Percentiles rank a stretch among this genome's conserved stretches.
Evolutionary conservation across 2,113 vertebrate genomes (phyloP).

Genomic region (Dolichallabes microphthalmus): DNA sequence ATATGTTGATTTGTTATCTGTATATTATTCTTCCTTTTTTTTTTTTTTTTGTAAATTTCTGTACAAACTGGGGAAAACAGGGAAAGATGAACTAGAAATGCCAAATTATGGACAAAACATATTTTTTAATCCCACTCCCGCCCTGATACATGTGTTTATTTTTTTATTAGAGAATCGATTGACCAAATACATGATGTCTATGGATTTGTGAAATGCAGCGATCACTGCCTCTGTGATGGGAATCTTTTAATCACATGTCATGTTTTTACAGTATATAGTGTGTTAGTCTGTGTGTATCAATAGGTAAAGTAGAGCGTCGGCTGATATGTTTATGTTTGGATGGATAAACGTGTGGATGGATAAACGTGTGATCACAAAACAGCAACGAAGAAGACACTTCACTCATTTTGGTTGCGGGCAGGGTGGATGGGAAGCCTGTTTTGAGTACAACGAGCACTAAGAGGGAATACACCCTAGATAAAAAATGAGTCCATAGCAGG

Average conservation of each 20-base stretch:
- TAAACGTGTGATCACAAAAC: background rate
- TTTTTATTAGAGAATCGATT: constrained; percentile 5
- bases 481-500: background rate
- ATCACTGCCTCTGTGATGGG: constrained; percentile 26
- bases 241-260: background rate
- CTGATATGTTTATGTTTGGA: background rate
- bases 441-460: background rate
- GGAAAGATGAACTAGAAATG: background rate
- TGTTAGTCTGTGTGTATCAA: background rate
- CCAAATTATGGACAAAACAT: constrained; percentile 6
- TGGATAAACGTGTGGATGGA: background rate
- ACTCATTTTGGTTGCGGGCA: background rate
- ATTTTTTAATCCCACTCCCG: constrained; percentile 11
- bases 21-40: constrained; percentile 76
- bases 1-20: constrained; percentile 81
- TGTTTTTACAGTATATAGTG: background rate
- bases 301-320: background rate
- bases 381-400: background rate
- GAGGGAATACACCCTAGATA: background rate
- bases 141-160: constrained; percentile 9
- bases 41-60: constrained; percentile 63
- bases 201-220: constrained; percentile 8
- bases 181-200: constrained; percentile 18
- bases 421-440: background rate
- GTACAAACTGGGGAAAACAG: constrained; percentile 27